These are phyloP conservation scores for Pseudachorutes palmiensis DNA, from an alignment of 1,140 invertebrate genomes.

Conservation along the genomic window DNA sequence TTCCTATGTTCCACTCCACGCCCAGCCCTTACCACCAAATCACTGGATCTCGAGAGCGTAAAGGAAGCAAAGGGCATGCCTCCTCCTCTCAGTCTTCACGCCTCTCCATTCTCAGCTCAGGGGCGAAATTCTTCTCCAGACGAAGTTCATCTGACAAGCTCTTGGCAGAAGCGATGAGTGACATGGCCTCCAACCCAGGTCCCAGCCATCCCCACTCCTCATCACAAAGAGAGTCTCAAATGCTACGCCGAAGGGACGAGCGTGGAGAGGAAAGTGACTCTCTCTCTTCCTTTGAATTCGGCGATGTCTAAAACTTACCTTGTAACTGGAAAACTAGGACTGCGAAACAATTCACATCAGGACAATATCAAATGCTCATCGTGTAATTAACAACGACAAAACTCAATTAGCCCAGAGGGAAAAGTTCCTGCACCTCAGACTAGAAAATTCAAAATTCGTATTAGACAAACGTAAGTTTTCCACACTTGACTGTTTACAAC, in stretches of 20 bases:
- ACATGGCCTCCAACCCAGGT: conserved; percentile 5
- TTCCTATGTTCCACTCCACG: conserved; percentile 17
- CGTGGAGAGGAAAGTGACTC: conserved; percentile 35
- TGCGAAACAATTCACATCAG: too few species aligned
- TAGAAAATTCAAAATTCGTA: too few species aligned
- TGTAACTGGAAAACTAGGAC: too few species aligned
- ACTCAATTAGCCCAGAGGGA: too few species aligned
- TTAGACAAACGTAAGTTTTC: too few species aligned
- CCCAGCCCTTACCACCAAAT: conserved; percentile 11
- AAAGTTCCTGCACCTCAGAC: too few species aligned
- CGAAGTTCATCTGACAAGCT: conserved; percentile 29
- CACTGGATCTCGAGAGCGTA: background rate
- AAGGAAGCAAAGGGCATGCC: background rate
- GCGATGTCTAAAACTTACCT: conserved; percentile 18
- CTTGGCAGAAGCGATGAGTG: conserved; percentile 15
- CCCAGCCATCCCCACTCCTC: background rate
- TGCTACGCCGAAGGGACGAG: background rate
- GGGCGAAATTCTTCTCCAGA: conserved; percentile 26
- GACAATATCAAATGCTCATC: too few species aligned
- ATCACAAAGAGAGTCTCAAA: background rate
- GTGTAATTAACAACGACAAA: too few species aligned
- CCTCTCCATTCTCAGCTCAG: conserved; percentile 13
- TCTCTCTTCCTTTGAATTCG: conserved; percentile 35
- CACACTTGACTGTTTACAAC: too few species aligned
- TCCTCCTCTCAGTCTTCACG: conserved; percentile 11